phyloP scores from a whole-genome alignment of 2,113 vertebrate species.

The Penelope pileata region DNA sequence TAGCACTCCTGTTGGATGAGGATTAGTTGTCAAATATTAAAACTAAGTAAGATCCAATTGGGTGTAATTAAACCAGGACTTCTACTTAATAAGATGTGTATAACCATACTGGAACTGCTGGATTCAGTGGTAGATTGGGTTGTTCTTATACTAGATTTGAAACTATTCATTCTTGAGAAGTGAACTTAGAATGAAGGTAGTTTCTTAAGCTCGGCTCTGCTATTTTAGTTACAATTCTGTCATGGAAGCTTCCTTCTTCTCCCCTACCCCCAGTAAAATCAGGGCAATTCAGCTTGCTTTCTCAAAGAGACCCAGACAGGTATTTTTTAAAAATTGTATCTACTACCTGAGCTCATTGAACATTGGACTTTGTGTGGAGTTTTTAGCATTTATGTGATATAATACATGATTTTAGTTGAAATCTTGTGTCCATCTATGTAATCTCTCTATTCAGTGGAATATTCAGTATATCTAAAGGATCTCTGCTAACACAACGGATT shows the following conservation, averaged over 20 bases:
- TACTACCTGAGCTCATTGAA: not conserved
- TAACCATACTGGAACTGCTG: not conserved
- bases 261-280: not conserved
- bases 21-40: not conserved
- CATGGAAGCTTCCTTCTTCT: not conserved
- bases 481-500: not conserved
- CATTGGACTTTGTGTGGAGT: not conserved
- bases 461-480: not conserved
- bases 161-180: not conserved
- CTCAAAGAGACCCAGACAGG: accelerated
- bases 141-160: not conserved
- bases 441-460: not conserved
- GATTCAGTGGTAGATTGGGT: not conserved
- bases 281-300: not conserved
- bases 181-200: not conserved
- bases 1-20: not conserved
- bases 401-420: not conserved
- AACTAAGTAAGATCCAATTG: not conserved
- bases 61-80: not conserved
- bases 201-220: not conserved
- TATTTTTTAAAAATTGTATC: not conserved
- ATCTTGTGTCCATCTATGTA: not conserved
- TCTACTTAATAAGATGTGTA: not conserved
- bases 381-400: not conserved
- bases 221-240: not conserved